Evolutionary conservation across 2,888 invertebrate genomes (phyloP), one percentile per base, ranked within the genome.

Genomic region (Cepaea hortensis): DNA sequence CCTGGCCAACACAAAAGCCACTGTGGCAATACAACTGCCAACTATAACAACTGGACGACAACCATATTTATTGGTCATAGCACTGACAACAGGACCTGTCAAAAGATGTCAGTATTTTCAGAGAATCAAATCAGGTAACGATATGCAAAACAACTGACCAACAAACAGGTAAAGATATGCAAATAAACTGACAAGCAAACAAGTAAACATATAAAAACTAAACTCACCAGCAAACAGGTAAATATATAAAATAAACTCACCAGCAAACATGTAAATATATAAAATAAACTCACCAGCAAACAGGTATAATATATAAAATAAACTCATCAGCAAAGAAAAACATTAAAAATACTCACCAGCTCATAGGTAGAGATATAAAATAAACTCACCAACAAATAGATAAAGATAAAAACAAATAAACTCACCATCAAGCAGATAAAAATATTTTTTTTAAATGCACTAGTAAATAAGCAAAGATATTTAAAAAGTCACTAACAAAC

Each of bases 31-130:
- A 7, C 98, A 9, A 80, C 97, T 96, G 84, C 99, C 99, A 18
- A 96, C 93, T 70, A 99, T 97, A 13, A 98, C 97, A 2, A 99
- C 98, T 55, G 96, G 95, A 80, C 98, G 96, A 94, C 99, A 98
- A 65, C 99, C 99, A 93, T 97, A 98, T 92, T 97, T 96, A 95
- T 99, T 99, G 62, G 98, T 97, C 90, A 99, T 95, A 0, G 98
- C 98, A 91, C 98, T 97, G 2, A 98, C 98, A 93, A 99, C 97
- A 5, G 99, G 99, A 88, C 99, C 97, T 97, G 95, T 11, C 9
- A 82, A 70, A 23, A 82, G 3, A 20, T 5, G 72, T 18, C 4
- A 46, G 18, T 20, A 18, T 18, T 70, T 72, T 6, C 35, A 4
- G 55, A 4, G 4, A 55, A 55, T 55, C 9, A 55, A 55, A 55